Conservation (phyloP, 2,888 invertebrate species). For the Tanytarsus gracilentus region DNA sequence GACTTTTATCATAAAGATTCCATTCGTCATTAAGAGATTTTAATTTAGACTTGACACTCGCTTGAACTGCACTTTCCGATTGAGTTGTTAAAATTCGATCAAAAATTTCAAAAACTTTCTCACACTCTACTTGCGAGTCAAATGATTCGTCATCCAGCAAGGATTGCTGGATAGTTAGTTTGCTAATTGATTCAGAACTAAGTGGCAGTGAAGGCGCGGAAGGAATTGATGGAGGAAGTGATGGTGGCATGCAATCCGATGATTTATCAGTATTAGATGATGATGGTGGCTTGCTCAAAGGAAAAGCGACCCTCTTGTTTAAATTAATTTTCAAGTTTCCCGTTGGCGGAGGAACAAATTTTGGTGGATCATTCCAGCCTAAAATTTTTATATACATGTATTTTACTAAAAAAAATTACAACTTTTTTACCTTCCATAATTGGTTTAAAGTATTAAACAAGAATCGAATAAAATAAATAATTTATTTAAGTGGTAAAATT, state of each 20-base stretch:
- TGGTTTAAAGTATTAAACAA: no score
- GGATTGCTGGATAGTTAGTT: neutral
- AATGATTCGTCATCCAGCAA: neutral
- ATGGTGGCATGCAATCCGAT: neutral
- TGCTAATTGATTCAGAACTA: neutral
- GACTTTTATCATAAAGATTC: neutral
- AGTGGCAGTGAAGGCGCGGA: neutral
- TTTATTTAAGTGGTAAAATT: no score
- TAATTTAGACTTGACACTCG: neutral
- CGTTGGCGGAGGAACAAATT: neutral
- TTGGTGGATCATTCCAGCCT: slow-evolving; percentile 21
- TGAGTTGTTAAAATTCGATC: neutral
- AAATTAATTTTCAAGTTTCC: slow-evolving; percentile 23
- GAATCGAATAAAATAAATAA: no score
- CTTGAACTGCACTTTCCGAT: neutral
- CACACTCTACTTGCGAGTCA: neutral
- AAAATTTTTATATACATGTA: no score
- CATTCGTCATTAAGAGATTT: slow-evolving; percentile 10
- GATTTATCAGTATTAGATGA: neutral
- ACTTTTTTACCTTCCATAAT: no score
- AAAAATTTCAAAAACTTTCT: neutral
- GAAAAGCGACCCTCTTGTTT: slow-evolving; percentile 23
- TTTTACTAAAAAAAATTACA: no score
- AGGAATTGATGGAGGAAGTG: neutral
- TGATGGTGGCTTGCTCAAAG: neutral